Evolutionary conservation across 2,797 vertebrate species (phyloP), one percentile per base, ranked within the genome.

Genomic region (Pipistrellus pygmaeus): DNA sequence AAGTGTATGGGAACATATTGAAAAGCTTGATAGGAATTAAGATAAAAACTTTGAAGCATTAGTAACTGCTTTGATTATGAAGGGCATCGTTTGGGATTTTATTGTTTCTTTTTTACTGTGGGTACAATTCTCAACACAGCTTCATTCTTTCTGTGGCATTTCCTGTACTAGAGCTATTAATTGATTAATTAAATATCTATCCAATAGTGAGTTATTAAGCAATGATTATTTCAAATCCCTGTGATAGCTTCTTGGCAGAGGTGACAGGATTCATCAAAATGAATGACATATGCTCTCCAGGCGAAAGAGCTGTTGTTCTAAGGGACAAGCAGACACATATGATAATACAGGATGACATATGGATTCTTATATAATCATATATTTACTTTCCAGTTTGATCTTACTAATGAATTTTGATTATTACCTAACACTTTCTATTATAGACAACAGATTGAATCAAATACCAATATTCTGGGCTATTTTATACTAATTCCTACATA

Each of bases 21-120:
- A 75, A 95, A 75, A 88, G 17, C 23, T 64, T 86, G 38, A 77
- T 64, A 38, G 82, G 88, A 93, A 85, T 87, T 80, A 76, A 68
- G 38, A 68, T 30, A 81, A 41, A 83, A 94, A 23, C 7, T 69
- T 84, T 68, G 15, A 86, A 80, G 53, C 9, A 53, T 83, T 78
- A 87, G 41, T 57, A 73, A 88, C 48, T 69, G 3, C 38, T 73
- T 91, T 87, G 53, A 85, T 12, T 35, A 38, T n/a, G 25, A 86
- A 81, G 85, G 8, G 13, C 38, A 55, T 13, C 2, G 5, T 53
- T 89, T 92, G 32, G 5, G 17, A 66, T 66, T 95, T 38, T 51
- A 4, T 46, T 88, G 7, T 25, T 48, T 12, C 68, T 44, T 44
- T 11, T 66, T 53, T 41, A 15, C 4, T 60, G 7, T 9, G 13